A percentile compares a stretch with the other conserved stretches of the same genome.
Evolutionary conservation across 2,888 invertebrate species (phyloP).

Genomic region (Melikaiella ostensackeni): DNA sequence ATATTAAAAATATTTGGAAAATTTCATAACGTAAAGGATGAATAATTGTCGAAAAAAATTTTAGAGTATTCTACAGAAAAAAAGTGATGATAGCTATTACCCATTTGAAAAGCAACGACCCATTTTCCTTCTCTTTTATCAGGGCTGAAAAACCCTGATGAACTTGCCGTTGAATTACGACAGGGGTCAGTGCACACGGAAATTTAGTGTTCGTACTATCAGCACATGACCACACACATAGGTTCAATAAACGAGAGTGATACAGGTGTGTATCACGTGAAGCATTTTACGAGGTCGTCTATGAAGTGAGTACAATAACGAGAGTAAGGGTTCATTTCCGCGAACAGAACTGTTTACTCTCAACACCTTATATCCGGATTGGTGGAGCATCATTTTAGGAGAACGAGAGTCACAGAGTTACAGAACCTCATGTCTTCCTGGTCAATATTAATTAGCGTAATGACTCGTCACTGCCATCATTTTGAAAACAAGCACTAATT

Average conservation of each 20-base stretch:
- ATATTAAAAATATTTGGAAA: no score
- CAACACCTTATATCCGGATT: slow-evolving; percentile 29
- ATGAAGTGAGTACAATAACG: slow-evolving; percentile 38
- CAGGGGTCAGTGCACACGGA: neutral
- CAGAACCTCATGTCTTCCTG: neutral
- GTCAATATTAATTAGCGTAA: slow-evolving; percentile 31
- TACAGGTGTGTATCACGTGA: slow-evolving; percentile 26
- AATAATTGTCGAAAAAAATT: neutral
- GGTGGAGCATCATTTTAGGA: neutral
- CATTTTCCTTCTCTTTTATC: neutral
- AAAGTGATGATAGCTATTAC: neutral
- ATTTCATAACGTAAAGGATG: no score
- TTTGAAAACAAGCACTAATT: neutral
- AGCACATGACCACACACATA: slow-evolving; percentile 27
- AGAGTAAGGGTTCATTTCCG: slow-evolving; percentile 33
- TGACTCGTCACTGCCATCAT: neutral
- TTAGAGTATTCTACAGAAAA: neutral
- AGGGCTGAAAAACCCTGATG: slow-evolving; percentile 2
- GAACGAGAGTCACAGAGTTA: slow-evolving; percentile 4
- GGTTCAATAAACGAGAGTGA: slow-evolving; percentile 35
- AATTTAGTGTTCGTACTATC: slow-evolving; percentile 16
- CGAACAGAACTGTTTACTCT: slow-evolving; percentile 36
- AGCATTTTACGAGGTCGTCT: slow-evolving; percentile 35
- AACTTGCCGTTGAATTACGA: slow-evolving; percentile 5
- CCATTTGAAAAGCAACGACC: slow-evolving; percentile 11